Base-by-base conservation (phyloP, 2,797 vertebrate species). In the Platalea minor region DNA sequence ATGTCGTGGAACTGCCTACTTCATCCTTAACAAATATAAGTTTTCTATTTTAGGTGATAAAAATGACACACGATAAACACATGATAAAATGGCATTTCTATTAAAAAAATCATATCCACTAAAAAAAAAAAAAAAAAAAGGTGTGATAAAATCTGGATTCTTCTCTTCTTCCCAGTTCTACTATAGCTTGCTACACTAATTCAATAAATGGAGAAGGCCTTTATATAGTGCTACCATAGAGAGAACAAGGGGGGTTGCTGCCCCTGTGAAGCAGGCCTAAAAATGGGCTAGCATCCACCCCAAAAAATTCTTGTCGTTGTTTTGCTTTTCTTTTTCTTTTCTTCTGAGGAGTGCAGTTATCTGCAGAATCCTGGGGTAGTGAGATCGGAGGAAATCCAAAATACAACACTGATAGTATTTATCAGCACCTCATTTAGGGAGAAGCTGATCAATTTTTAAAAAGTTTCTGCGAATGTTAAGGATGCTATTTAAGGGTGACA, bases 381-480 rank as follows among this genome's bases (percentile, higher is more conserved):
- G 45, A 74, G n/a, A 85, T 26, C 20, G 63, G 74, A 81, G 56
- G 56, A 79, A 95, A 87, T 43, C 81, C 74, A 90, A 81, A 93
- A 72, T 5, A 69, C 77, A 89, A 26, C 10, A 8, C 74, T 61
- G 83, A 41, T 69, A 92, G 78, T 92, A 91, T 94, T 95, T 91
- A 94, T 87, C 86, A 90, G 76, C 75, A 85, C 67, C 64, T 94
- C 74, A 61, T 91, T 95, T 77, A 87, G 70, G 63, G 33, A 93
- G 83, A 92, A 80, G 86, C 70, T 68, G 74, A 94, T 82, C 74
- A 93, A 95, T 94, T 91, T 94, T 91, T 60, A 31, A 91, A 33
- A 51, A 41, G 63, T 60, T 85, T 50, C 88, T 60, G 76, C 57
- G 85, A 84, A 48, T 31, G 78, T 24, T 87, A 39, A 78, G 50